These are phyloP conservation scores for Tetramorium parvispinum DNA, from an alignment of 1,140 invertebrate species.

Conservation along the genomic window DNA sequence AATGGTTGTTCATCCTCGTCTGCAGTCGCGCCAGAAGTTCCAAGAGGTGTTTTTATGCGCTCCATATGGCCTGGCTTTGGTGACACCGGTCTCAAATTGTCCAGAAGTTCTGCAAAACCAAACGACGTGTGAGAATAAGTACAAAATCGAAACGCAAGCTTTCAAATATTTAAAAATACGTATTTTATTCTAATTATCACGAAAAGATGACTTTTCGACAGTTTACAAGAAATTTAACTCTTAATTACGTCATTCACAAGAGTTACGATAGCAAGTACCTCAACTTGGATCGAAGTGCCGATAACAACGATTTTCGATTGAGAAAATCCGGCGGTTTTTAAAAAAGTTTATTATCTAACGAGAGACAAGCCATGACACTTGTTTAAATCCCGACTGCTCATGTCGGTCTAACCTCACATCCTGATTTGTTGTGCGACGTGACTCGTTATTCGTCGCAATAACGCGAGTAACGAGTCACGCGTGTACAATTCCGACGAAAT, in stretches of 20 bases:
- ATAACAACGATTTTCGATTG: neutral
- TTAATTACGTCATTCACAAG: neutral
- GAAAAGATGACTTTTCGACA: neutral
- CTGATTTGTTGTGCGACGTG: neutral
- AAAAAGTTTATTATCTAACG: neutral
- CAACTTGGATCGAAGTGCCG: neutral
- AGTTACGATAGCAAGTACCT: neutral
- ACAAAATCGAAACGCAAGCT: too few species aligned
- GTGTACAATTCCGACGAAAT: slow-evolving; percentile 42
- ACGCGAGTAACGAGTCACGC: neutral
- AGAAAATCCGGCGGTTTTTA: neutral
- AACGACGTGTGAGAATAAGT: neutral
- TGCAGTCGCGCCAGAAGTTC: slow-evolving; percentile 84
- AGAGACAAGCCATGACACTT: neutral
- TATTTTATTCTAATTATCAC: neutral
- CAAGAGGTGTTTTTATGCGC: slow-evolving; percentile 87
- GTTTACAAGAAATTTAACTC: neutral
- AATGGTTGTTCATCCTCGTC: slow-evolving; percentile 87
- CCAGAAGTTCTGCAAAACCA: slow-evolving; percentile 90
- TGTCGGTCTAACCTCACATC: slow-evolving; percentile 11
- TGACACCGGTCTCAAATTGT: slow-evolving; percentile 92
- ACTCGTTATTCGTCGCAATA: slow-evolving; percentile 21
- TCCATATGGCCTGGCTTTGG: slow-evolving; percentile 92
- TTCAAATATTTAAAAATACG: neutral
- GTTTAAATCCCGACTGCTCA: slow-evolving; percentile 3